phyloP scores from a whole-genome alignment of 2,888 invertebrate species.

The Portevinia maculata region DNA sequence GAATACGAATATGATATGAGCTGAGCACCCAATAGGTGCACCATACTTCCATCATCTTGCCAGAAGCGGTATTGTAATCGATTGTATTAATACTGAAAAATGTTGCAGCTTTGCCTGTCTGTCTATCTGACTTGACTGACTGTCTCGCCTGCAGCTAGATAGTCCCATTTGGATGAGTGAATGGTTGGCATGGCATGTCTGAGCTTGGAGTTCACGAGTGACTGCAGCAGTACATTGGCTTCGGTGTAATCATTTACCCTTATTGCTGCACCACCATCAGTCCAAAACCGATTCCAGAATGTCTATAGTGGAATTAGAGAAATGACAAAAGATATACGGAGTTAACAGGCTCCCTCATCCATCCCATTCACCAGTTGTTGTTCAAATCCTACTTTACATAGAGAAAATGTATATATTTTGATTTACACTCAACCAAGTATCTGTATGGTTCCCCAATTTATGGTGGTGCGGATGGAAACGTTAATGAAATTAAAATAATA shows the following conservation, averaged over 20 bases:
- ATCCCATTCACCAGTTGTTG: background rate
- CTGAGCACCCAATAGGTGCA: conserved; percentile 14
- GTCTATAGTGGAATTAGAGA: conserved; percentile 46
- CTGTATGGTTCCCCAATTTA: conserved; percentile 41
- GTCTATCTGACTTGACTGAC: conserved; percentile 40
- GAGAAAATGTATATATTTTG: conserved; percentile 34
- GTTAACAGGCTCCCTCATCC: background rate
- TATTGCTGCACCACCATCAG: conserved; percentile 33
- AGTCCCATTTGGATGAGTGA: conserved; percentile 59
- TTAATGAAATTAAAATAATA: conserved; percentile 74
- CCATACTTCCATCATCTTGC: conserved; percentile 25
- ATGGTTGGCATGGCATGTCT: conserved; percentile 55
- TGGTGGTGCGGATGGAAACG: conserved; percentile 19
- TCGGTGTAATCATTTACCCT: conserved; percentile 59
- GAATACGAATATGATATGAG: conserved; percentile 1
- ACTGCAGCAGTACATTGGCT: conserved; percentile 71
- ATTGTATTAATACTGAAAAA: conserved; percentile 73
- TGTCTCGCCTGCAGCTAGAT: conserved; percentile 39
- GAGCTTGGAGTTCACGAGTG: conserved; percentile 7
- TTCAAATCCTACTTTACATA: conserved; percentile 51
- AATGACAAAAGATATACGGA: conserved; percentile 30
- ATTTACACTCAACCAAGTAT: conserved; percentile 51
- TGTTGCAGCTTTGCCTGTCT: conserved; percentile 69
- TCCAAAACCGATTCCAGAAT: background rate
- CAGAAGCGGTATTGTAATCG: conserved; percentile 65